Evolutionary conservation across 2,797 vertebrate species (phyloP).

Genomic region (Limosa lapponica): DNA sequence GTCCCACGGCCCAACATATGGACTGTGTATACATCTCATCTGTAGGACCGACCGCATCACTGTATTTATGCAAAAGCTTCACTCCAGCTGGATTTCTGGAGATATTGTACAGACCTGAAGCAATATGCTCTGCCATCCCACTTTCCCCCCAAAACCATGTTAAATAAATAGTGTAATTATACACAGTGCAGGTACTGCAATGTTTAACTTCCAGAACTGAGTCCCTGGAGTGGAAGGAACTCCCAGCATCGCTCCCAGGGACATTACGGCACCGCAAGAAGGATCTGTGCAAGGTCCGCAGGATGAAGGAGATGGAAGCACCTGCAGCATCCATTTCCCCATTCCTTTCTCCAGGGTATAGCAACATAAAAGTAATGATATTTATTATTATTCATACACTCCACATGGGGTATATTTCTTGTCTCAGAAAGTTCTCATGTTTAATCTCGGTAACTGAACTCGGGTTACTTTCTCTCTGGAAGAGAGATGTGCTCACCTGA

Average conservation of each 20-base stretch:
- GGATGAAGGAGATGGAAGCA: neutral
- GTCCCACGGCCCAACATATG: neutral
- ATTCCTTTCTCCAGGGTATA: neutral
- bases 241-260: neutral
- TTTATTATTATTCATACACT: neutral
- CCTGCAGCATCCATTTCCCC: neutral
- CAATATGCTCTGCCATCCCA: neutral
- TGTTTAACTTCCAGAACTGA: neutral
- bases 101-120: neutral
- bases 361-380: neutral
- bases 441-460: neutral
- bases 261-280: neutral
- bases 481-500: constrained; percentile 41
- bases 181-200: neutral
- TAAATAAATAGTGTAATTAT: neutral
- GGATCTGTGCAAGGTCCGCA: rapidly evolving
- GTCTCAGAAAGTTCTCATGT: neutral
- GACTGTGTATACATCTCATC: neutral
- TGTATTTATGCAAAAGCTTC: neutral
- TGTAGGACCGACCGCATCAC: neutral
- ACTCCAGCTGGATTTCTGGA: neutral
- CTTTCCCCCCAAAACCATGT: rapidly evolving
- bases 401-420: neutral
- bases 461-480: neutral
- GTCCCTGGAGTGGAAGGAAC: neutral